Conservation (phyloP, 2,888 invertebrate genomes). For the Drosophila ezoana region DNA sequence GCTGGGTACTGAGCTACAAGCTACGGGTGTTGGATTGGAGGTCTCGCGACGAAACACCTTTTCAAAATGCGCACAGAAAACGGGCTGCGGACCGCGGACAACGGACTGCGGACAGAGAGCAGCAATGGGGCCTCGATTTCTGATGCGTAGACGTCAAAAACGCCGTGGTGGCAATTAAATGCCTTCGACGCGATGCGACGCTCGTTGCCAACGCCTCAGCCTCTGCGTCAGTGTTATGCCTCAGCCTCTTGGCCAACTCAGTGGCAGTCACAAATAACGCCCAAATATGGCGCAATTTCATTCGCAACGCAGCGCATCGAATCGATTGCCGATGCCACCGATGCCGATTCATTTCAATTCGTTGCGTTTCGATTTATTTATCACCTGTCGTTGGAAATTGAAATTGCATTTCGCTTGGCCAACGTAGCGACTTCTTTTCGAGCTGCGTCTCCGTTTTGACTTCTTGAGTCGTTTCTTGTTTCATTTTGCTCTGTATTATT, state of each 20-base stretch:
- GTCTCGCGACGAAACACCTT: conserved; percentile 72
- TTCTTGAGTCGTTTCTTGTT: conserved; percentile 10
- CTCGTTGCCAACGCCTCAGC: conserved; percentile 65
- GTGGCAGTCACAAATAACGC: conserved; percentile 74
- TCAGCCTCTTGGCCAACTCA: conserved; percentile 35
- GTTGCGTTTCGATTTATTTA: conserved; percentile 84
- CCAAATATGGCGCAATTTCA: conserved; percentile 80
- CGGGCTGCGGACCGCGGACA: background rate
- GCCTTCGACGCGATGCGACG: conserved; percentile 44
- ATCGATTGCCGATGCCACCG: conserved; percentile 66
- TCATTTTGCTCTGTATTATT: conserved; percentile 25
- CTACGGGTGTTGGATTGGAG: conserved; percentile 21
- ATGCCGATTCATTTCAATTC: conserved; percentile 72
- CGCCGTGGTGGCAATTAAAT: conserved; percentile 76
- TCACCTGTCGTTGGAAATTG: conserved; percentile 84
- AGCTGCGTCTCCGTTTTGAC: conserved; percentile 8
- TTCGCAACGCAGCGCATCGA: conserved; percentile 66
- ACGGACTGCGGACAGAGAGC: background rate
- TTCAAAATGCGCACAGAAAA: conserved; percentile 20
- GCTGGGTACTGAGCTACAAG: background rate
- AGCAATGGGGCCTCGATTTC: conserved; percentile 30
- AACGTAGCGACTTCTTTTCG: conserved; percentile 2
- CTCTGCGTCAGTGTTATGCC: conserved; percentile 24
- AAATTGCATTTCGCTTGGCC: conserved; percentile 73
- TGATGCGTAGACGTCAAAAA: conserved; percentile 71